phyloP scores from a whole-genome alignment of 2,797 vertebrate species.

The Margarornis squamiger region DNA sequence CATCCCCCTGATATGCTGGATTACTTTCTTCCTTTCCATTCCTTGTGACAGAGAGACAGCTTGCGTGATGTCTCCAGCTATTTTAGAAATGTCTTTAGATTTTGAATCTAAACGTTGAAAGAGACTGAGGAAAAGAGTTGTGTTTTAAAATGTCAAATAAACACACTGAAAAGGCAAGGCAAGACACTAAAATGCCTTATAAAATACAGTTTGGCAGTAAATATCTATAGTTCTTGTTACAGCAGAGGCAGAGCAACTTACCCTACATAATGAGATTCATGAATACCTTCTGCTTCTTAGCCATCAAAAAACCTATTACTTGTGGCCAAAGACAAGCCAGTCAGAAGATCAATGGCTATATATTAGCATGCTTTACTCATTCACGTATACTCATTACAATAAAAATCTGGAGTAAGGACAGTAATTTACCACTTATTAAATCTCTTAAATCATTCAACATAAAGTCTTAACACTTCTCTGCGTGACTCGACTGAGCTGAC shows the following conservation, averaged over 20 bases:
- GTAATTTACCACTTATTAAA: neutral
- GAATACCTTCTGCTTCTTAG: neutral
- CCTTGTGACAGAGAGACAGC: slow-evolving; percentile 94
- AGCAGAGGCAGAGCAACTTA: neutral
- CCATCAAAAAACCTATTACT: neutral
- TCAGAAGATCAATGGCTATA: neutral
- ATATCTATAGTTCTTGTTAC: neutral
- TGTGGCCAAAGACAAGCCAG: neutral
- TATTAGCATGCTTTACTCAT: neutral
- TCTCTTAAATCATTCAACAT: neutral
- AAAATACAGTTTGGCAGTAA: neutral
- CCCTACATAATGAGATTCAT: neutral
- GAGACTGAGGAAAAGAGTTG: slow-evolving; percentile 78
- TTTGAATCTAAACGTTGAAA: slow-evolving; percentile 93
- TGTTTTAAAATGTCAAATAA: neutral
- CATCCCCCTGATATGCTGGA: slow-evolving; percentile 94
- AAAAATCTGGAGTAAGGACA: neutral
- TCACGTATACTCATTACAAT: neutral
- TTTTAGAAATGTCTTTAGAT: slow-evolving; percentile 97
- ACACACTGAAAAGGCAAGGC: neutral
- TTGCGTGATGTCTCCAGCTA: slow-evolving; percentile 97
- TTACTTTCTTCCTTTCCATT: slow-evolving; percentile 97
- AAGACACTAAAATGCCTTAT: neutral
- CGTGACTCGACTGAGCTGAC: neutral
- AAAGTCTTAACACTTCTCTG: neutral